A percentile compares a stretch with the other conserved stretches of the same genome.
Conservation (phyloP, 37 sponge, comb jelly and placozoan species). For the Eunapius fragilis region DNA sequence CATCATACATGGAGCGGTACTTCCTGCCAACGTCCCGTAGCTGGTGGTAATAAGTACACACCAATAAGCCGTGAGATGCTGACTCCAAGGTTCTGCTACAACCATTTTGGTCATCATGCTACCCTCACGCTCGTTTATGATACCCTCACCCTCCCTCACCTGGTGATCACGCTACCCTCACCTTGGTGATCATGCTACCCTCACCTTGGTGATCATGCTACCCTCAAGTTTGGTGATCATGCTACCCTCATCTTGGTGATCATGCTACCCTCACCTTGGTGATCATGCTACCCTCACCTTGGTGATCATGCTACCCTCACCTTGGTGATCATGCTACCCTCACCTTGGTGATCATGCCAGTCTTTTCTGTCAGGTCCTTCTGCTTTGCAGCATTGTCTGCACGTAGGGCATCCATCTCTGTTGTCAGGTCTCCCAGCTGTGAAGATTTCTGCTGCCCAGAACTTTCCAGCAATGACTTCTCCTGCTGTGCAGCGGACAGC, state of each 20-base stretch:
- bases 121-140: not conserved
- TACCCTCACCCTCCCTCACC: not conserved
- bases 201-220: not conserved
- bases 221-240: not conserved
- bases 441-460: not conserved
- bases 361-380: conserved; percentile 24
- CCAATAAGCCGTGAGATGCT: too few relatives aligned
- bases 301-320: not conserved
- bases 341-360: conserved; percentile 44
- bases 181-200: not conserved
- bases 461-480: conserved; percentile 2
- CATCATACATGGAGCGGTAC: conserved; percentile 32
- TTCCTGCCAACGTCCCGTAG: conserved; percentile 64
- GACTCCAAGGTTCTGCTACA: too few relatives aligned
- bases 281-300: not conserved
- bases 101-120: not conserved
- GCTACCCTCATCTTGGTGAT: not conserved
- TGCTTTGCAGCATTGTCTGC: conserved; percentile 9
- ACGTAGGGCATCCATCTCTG: not conserved
- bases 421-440: not conserved
- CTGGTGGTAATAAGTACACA: too few relatives aligned
- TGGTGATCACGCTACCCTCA: not conserved
- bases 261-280: not conserved
- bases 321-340: conserved; percentile 1
- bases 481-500: conserved; percentile 26